Evolutionary conservation across 2,888 invertebrate genomes (phyloP).

Genomic region (Cryptocheilus praepositus): DNA sequence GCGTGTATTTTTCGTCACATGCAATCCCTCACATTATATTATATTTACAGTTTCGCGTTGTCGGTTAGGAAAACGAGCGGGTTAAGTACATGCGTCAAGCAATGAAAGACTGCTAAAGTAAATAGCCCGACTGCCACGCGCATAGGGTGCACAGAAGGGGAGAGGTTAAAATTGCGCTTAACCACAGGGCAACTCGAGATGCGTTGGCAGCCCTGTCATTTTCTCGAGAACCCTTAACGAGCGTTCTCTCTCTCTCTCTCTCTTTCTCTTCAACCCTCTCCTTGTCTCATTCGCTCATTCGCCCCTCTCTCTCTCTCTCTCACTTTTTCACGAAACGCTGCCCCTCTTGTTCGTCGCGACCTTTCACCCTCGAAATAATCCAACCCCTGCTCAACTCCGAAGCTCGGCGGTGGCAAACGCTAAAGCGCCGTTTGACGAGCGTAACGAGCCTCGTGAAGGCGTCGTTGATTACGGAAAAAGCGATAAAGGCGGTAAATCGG

Average conservation of each 20-base stretch:
- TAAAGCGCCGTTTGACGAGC: neutral
- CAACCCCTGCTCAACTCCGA: constrained; percentile 21
- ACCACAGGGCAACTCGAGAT: constrained; percentile 45
- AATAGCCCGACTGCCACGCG: constrained; percentile 12
- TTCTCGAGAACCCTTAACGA: constrained; percentile 57
- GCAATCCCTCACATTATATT: too few species aligned
- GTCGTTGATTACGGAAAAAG: constrained; percentile 26
- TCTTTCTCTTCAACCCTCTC: neutral
- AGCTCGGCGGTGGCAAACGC: neutral
- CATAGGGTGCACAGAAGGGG: neutral
- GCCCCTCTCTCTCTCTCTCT: constrained; percentile 18
- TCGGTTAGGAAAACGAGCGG: too few species aligned
- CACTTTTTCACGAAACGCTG: constrained; percentile 6
- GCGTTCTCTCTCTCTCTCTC: constrained; percentile 32
- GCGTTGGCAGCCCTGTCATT: constrained; percentile 58
- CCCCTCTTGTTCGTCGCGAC: constrained; percentile 11
- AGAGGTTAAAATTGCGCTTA: constrained; percentile 48
- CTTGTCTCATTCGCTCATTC: constrained; percentile 18
- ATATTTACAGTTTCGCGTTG: too few species aligned
- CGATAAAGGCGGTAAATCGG: constrained; percentile 22
- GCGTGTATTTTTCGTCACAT: too few species aligned
- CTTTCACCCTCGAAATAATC: constrained; percentile 39
- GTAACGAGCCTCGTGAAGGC: constrained; percentile 26
- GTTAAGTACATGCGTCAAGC: too few species aligned
- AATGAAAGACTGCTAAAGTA: constrained; percentile 29